phyloP scores from a whole-genome alignment of 2,113 vertebrate species.

The Rynchops niger region DNA sequence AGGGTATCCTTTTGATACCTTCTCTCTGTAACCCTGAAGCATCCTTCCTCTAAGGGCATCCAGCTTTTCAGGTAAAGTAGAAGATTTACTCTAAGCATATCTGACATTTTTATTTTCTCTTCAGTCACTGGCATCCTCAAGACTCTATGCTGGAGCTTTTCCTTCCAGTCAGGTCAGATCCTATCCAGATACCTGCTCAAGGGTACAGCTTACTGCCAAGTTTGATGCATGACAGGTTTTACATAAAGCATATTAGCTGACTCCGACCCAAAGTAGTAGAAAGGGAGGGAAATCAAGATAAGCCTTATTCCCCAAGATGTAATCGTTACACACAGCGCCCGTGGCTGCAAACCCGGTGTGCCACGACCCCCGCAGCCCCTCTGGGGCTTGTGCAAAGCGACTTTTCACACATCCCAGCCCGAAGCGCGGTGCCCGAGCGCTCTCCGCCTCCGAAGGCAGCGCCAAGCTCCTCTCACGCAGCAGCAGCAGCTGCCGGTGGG shows the following conservation, averaged over 20 bases:
- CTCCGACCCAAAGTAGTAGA: rapidly evolving
- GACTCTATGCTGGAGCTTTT: background rate
- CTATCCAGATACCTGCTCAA: rapidly evolving
- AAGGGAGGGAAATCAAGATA: rapidly evolving
- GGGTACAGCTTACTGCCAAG: rapidly evolving
- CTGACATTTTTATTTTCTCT: background rate
- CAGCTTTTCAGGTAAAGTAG: background rate
- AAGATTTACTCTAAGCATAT: rapidly evolving
- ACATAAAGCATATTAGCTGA: rapidly evolving
- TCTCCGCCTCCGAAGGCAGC: rapidly evolving
- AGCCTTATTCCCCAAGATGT: rapidly evolving
- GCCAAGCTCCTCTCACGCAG: background rate
- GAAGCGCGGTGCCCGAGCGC: background rate
- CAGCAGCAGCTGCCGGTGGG: no score
- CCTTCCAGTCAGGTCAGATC: background rate
- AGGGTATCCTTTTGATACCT: background rate
- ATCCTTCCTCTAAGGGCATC: background rate
- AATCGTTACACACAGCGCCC: rapidly evolving
- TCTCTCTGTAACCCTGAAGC: background rate
- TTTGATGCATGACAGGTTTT: rapidly evolving
- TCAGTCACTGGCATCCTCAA: background rate
- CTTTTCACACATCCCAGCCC: background rate
- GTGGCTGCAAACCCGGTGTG: rapidly evolving
- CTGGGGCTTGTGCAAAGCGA: background rate
- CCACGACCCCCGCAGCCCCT: no score